A percentile compares a stretch with the other conserved stretches of the same genome.
Conservation (phyloP, 1,140 invertebrate genomes). For the Scaptomyza montana region DNA sequence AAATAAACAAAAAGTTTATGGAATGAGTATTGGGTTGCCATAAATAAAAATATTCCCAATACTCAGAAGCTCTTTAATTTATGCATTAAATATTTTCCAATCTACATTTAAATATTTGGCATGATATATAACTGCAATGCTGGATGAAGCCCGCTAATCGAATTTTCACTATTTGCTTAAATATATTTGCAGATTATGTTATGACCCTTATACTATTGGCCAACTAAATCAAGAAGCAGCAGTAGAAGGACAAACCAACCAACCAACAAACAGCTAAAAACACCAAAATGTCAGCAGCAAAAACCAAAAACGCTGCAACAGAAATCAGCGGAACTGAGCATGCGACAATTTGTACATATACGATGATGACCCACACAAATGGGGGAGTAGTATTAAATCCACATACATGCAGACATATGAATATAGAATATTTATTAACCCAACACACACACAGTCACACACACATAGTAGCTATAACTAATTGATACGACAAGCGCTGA, state of each 20-base stretch:
- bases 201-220: slow-evolving; percentile 65
- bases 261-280: slow-evolving; percentile 21
- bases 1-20: too few species aligned
- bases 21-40: too few species aligned
- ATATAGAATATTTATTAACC: slow-evolving; percentile 25
- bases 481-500: slow-evolving; percentile 38
- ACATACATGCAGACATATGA: slow-evolving; percentile 19
- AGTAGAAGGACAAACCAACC: neutral
- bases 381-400: slow-evolving; percentile 25
- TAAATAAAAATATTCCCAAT: too few species aligned
- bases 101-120: slow-evolving; percentile 10
- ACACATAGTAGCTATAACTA: slow-evolving; percentile 35
- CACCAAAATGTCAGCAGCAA: slow-evolving; percentile 32
- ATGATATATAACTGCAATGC: slow-evolving; percentile 37
- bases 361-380: slow-evolving; percentile 37
- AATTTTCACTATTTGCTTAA: slow-evolving; percentile 61
- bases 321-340: slow-evolving; percentile 62
- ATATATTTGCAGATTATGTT: slow-evolving; percentile 73
- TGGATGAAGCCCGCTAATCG: slow-evolving; percentile 52
- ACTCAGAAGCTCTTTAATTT: neutral
- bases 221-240: slow-evolving; percentile 34
- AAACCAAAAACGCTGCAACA: slow-evolving; percentile 47
- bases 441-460: neutral
- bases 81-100: slow-evolving; percentile 5
- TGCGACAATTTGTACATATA: slow-evolving; percentile 68